These are phyloP conservation scores for Lepeophtheirus salmonis DNA, from an alignment of 1,140 invertebrate genomes.

Conservation along the genomic window DNA sequence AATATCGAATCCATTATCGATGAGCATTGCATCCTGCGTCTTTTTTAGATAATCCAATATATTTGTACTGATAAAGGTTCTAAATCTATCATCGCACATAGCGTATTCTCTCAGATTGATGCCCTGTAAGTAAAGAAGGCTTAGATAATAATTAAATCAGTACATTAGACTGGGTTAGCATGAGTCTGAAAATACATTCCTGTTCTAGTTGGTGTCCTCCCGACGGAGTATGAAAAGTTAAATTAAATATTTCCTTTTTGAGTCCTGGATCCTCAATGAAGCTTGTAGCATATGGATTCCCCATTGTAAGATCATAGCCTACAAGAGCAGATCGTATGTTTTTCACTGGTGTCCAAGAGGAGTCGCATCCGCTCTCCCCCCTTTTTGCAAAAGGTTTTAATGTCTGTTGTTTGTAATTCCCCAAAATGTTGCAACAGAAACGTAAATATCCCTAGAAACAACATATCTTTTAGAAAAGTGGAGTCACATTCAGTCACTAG, in stretches of 20 bases:
- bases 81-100: background rate
- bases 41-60: background rate
- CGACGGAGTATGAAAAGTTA: too few species aligned
- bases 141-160: too few species aligned
- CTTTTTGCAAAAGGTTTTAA: background rate
- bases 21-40: background rate
- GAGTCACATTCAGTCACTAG: too few species aligned
- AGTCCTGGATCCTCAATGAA: constrained; percentile 13
- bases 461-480: background rate
- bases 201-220: too few species aligned
- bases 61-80: background rate
- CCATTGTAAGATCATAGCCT: constrained; percentile 9
- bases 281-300: constrained; percentile 5
- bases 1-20: background rate
- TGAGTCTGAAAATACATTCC: too few species aligned
- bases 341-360: constrained; percentile 4
- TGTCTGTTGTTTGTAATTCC: too few species aligned
- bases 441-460: background rate
- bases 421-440: background rate
- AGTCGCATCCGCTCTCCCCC: constrained; percentile 1
- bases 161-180: too few species aligned
- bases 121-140: too few species aligned
- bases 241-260: constrained; percentile 7
- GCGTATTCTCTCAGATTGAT: background rate
- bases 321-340: constrained; percentile 2